A percentile compares a stretch with the other conserved stretches of the same genome.
These are phyloP conservation scores for Theretra japonica DNA, from an alignment of 2,888 invertebrate species.

Conservation along the genomic window DNA sequence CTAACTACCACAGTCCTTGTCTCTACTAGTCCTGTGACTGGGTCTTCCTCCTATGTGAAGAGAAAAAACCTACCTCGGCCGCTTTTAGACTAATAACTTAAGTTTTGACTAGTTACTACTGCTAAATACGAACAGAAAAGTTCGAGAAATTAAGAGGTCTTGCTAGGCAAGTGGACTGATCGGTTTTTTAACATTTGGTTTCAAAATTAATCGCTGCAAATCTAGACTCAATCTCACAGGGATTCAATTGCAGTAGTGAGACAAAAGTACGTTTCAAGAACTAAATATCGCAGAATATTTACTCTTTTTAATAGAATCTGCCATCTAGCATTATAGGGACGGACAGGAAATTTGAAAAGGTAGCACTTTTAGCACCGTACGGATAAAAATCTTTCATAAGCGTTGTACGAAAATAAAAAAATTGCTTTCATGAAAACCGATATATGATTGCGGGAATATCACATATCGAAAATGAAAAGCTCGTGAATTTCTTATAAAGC, in stretches of 20 bases:
- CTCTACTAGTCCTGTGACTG: neutral
- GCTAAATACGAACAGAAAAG: too few relatives aligned
- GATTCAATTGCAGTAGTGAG: too few relatives aligned
- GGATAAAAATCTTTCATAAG: constrained; percentile 34
- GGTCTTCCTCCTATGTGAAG: neutral
- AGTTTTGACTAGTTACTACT: too few relatives aligned
- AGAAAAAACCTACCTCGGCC: too few relatives aligned
- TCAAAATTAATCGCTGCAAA: too few relatives aligned
- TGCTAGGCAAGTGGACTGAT: too few relatives aligned
- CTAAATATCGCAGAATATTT: too few relatives aligned
- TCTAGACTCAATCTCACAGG: too few relatives aligned
- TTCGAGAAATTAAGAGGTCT: too few relatives aligned
- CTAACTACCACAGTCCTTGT: neutral
- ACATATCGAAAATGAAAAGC: constrained; percentile 44
- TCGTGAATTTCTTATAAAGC: constrained; percentile 48
- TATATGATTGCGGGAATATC: constrained; percentile 46
- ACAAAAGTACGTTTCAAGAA: too few relatives aligned
- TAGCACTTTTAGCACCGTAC: neutral
- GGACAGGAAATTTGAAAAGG: neutral
- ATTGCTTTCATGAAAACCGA: constrained; percentile 49
- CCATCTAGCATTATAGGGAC: neutral
- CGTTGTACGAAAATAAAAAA: constrained; percentile 43
- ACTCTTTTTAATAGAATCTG: neutral
- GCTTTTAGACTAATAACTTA: too few relatives aligned
- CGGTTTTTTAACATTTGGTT: too few relatives aligned